Percentiles rank a stretch among this genome's conserved stretches.
Conservation (phyloP, 2,888 invertebrate genomes). For the Gymnoscelis rufifasciata region DNA sequence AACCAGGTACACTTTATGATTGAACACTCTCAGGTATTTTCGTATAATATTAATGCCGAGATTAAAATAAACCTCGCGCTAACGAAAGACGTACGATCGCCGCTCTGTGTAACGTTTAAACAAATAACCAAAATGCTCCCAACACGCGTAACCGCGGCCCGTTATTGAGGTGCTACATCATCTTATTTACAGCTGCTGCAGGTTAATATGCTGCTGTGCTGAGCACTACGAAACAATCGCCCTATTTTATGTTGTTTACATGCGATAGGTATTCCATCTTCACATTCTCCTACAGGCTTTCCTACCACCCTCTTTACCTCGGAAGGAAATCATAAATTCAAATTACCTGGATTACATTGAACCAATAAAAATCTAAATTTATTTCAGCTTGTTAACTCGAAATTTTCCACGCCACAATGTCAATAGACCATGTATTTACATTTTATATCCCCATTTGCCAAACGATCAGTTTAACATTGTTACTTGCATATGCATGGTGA, state of each 20-base stretch:
- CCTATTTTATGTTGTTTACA: slow-evolving; percentile 59
- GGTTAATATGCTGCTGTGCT: slow-evolving; percentile 62
- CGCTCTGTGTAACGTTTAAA: slow-evolving; percentile 53
- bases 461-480: slow-evolving; percentile 49
- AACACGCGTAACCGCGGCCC: slow-evolving; percentile 57
- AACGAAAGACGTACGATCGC: slow-evolving; percentile 66
- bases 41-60: slow-evolving; percentile 66
- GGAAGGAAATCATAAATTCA: not conserved
- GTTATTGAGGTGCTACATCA: slow-evolving; percentile 73
- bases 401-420: slow-evolving; percentile 6
- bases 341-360: not conserved
- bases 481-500: slow-evolving; percentile 50
- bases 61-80: slow-evolving; percentile 62
- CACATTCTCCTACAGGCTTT: not conserved
- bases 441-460: slow-evolving; percentile 49
- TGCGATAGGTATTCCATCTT: slow-evolving; percentile 37
- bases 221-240: slow-evolving; percentile 62
- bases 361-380: not conserved
- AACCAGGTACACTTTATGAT: slow-evolving; percentile 77
- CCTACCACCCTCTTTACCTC: not conserved
- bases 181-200: slow-evolving; percentile 69
- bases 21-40: slow-evolving; percentile 72
- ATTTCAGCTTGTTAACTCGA: slow-evolving; percentile 3
- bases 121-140: slow-evolving; percentile 70
- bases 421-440: slow-evolving; percentile 50